A percentile compares a stretch with the other conserved stretches of the same genome.
phyloP scores from a whole-genome alignment of 2,113 vertebrate species.

The Ceyx melanurus region DNA sequence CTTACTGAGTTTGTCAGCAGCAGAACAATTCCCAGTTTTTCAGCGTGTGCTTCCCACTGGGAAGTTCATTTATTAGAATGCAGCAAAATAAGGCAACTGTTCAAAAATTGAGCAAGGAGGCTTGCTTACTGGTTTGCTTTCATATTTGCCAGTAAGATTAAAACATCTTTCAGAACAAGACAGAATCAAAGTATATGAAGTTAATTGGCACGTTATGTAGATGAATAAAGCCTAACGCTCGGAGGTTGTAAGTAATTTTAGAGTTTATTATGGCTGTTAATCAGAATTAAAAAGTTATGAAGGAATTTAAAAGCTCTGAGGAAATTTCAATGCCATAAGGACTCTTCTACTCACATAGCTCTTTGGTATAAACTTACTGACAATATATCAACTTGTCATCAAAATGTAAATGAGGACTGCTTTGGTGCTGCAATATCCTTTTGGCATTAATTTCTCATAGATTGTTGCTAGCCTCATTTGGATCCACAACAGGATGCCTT shows the following conservation, averaged over 20 bases:
- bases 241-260: constrained; percentile 28
- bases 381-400: not conserved
- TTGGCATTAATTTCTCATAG: not conserved
- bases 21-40: not conserved
- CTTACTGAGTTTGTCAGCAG: not conserved
- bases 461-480: not conserved
- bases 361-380: not conserved
- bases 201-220: constrained; percentile 48
- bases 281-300: constrained; percentile 35
- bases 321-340: not conserved
- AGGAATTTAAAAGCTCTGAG: constrained; percentile 17
- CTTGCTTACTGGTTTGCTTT: not conserved
- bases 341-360: not conserved
- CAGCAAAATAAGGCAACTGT: not conserved
- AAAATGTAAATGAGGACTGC: constrained; percentile 9
- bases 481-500: not conserved
- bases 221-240: constrained; percentile 35
- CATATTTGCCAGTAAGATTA: not conserved
- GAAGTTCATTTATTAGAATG: not conserved
- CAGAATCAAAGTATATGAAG: not conserved
- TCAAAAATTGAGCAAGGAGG: not conserved
- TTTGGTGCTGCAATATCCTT: not conserved
- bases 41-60: not conserved
- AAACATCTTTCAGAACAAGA: constrained; percentile 20
- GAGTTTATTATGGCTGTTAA: constrained; percentile 53